Conservation (phyloP, 2,797 vertebrate genomes). For the Amblyraja radiata region DNA sequence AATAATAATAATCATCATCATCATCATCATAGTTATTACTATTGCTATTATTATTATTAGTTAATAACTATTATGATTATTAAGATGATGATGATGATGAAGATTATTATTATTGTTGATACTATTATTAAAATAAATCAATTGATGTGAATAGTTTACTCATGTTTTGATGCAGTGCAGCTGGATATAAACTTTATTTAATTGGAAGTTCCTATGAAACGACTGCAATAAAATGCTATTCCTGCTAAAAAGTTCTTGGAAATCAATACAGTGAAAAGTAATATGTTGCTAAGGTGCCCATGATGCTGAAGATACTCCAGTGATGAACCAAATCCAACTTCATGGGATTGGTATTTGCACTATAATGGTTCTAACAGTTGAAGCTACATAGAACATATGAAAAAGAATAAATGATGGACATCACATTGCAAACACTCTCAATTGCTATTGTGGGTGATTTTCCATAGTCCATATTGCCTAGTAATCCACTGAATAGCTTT, state of each 20-base stretch:
- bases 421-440: background rate
- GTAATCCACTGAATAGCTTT: background rate
- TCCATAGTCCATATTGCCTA: background rate
- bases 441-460: background rate
- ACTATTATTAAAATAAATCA: background rate
- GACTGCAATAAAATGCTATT: background rate
- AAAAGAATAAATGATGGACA: background rate
- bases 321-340: background rate
- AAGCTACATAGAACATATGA: background rate
- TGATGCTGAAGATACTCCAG: background rate
- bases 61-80: too few relatives aligned
- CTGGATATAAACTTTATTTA: background rate
- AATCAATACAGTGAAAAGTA: background rate
- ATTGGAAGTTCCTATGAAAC: background rate
- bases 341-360: background rate
- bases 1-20: too few relatives aligned
- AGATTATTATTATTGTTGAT: too few relatives aligned
- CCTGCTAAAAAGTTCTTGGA: background rate
- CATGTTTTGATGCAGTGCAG: background rate
- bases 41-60: too few relatives aligned
- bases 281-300: background rate
- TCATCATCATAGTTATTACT: too few relatives aligned
- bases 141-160: background rate
- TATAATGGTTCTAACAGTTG: background rate
- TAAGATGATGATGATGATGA: too few relatives aligned